Conservation (phyloP, 2,888 invertebrate species). For the Ramazzottius varieornatus region DNA sequence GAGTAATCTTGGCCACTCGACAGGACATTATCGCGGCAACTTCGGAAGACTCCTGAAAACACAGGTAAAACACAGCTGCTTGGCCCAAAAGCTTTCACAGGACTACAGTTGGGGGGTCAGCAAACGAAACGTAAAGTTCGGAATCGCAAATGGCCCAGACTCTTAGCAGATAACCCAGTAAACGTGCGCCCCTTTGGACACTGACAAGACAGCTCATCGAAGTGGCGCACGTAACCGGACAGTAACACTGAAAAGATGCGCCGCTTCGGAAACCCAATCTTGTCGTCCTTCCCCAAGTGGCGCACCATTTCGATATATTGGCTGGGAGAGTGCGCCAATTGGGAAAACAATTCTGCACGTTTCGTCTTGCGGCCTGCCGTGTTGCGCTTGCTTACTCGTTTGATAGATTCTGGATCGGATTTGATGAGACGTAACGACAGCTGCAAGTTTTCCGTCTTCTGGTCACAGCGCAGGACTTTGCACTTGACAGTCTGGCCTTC, state of each 20-base stretch:
- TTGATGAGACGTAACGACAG: background rate
- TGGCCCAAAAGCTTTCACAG: background rate
- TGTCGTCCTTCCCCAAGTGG: no score
- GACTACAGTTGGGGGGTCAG: background rate
- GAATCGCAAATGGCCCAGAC: background rate
- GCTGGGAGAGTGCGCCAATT: no score
- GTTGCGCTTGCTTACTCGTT: no score
- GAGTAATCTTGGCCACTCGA: background rate
- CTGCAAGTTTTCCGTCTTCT: background rate
- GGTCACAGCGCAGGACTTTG: background rate
- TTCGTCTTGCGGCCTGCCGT: no score
- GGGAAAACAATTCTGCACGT: no score
- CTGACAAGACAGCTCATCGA: no score
- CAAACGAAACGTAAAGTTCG: background rate
- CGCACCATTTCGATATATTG: no score
- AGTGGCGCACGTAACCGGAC: no score
- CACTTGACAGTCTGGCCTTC: background rate
- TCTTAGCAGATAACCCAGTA: no score
- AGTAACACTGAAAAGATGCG: background rate
- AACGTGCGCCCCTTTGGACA: no score
- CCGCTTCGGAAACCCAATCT: no score
- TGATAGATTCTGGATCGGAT: no score
- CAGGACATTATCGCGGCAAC: background rate
- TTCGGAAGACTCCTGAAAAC: background rate
- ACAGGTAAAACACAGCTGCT: background rate